phyloP scores from a whole-genome alignment of 2,113 vertebrate species.

The Rissa tridactyla region DNA sequence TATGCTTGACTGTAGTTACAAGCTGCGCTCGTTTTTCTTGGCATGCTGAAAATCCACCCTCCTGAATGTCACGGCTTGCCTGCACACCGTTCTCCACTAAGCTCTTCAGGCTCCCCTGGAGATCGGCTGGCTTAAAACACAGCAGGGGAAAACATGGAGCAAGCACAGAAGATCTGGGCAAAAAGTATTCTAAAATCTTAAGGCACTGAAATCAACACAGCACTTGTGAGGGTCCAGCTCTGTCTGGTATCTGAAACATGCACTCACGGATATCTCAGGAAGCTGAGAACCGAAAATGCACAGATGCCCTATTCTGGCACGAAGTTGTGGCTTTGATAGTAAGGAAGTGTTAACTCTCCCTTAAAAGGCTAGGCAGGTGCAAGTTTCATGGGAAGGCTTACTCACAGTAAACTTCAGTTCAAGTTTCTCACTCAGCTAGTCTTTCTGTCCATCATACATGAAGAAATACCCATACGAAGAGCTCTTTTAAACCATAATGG shows the following conservation, averaged over 20 bases:
- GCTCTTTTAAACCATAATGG: background rate
- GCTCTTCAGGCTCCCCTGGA: background rate
- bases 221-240: background rate
- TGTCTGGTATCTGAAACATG: background rate
- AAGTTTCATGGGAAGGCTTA: background rate
- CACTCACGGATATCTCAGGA: background rate
- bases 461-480: background rate
- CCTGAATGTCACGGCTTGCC: background rate
- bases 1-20: background rate
- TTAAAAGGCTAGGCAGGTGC: background rate
- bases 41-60: background rate
- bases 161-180: background rate
- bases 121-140: background rate
- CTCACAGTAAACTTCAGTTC: background rate
- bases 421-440: background rate
- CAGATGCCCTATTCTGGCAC: background rate
- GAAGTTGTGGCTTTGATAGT: background rate
- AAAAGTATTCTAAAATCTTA: background rate
- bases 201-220: background rate
- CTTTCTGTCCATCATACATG: background rate
- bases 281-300: background rate
- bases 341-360: background rate
- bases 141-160: background rate
- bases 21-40: background rate
- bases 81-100: background rate